phyloP scores from a whole-genome alignment of 2,888 invertebrate species.

The Drosophila pegasa region DNA sequence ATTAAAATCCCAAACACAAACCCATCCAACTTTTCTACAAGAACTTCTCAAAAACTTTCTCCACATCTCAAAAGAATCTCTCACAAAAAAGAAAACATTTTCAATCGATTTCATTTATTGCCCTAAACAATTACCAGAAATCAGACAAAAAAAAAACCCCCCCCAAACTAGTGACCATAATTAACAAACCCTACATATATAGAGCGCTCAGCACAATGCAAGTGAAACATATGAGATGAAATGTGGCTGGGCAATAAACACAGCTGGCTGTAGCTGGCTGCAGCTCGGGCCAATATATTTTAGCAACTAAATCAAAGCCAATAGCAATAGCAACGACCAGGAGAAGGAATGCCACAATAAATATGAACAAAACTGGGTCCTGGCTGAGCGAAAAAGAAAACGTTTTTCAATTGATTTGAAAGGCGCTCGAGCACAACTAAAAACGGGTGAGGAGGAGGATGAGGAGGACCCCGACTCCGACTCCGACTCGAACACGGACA shows the following conservation, averaged over 20 bases:
- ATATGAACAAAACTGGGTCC: conserved; percentile 54
- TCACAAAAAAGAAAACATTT: not conserved
- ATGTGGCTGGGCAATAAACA: conserved; percentile 33
- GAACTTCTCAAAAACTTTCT: not conserved
- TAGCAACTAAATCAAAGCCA: conserved; percentile 45
- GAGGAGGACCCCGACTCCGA: conserved; percentile 11
- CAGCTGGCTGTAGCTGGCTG: conserved; percentile 14
- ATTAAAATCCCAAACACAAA: no score
- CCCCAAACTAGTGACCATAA: not conserved
- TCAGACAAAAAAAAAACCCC: not conserved
- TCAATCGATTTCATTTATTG: not conserved
- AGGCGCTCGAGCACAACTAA: conserved; percentile 38
- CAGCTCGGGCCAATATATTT: conserved; percentile 46
- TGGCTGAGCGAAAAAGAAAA: not conserved
- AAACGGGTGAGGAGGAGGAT: conserved; percentile 38
- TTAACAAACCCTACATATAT: not conserved
- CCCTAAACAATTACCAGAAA: not conserved
- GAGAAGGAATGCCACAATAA: conserved; percentile 38
- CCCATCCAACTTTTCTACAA: no score
- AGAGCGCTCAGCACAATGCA: not conserved
- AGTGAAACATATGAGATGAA: conserved; percentile 11
- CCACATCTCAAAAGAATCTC: no score
- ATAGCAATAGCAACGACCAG: conserved; percentile 9
- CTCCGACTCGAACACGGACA: conserved; percentile 20
- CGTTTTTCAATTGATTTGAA: conserved; percentile 35